Evolutionary conservation across 2,113 vertebrate species (phyloP).

Genomic region (Xyrauchen texanus): DNA sequence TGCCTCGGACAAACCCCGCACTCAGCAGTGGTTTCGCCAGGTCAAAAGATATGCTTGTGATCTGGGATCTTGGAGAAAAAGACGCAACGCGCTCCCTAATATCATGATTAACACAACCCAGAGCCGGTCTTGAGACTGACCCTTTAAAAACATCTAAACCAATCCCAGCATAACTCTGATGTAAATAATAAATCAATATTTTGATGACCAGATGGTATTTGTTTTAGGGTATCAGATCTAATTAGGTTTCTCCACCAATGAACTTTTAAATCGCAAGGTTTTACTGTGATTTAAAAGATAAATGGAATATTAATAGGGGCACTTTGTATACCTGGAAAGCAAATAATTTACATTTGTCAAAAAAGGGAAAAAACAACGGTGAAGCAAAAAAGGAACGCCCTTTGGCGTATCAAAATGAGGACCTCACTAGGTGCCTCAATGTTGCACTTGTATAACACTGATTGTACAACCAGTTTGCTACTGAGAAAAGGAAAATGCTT

Average conservation of each 20-base stretch:
- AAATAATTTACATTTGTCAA: slow-evolving; percentile 4
- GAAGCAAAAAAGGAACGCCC: slow-evolving; percentile 33
- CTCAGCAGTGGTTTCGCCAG: slow-evolving; percentile 89
- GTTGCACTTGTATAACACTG: slow-evolving; percentile 59
- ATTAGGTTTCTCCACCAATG: neutral
- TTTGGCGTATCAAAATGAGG: slow-evolving; percentile 67
- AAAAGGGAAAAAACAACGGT: slow-evolving; percentile 9
- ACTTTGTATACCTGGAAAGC: slow-evolving; percentile 44
- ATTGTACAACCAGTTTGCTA: slow-evolving; percentile 69
- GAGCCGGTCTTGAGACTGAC: slow-evolving; percentile 79
- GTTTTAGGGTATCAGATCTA: slow-evolving; percentile 29
- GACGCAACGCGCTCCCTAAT: slow-evolving; percentile 88
- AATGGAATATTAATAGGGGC: slow-evolving; percentile 24
- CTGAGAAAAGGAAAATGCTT: slow-evolving; percentile 8
- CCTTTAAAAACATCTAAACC: neutral
- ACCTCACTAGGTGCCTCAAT: slow-evolving; percentile 54
- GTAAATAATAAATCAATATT: slow-evolving; percentile 58
- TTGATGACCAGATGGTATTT: slow-evolving; percentile 52
- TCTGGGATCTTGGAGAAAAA: slow-evolving; percentile 86
- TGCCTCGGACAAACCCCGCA: slow-evolving; percentile 83
- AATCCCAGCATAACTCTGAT: slow-evolving; percentile 32
- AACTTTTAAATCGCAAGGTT: slow-evolving; percentile 35
- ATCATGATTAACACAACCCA: slow-evolving; percentile 92
- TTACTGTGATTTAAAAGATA: slow-evolving; percentile 37
- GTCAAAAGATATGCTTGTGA: slow-evolving; percentile 81